Conservation (phyloP, 1,140 invertebrate genomes). For the Cydia strobilella region DNA sequence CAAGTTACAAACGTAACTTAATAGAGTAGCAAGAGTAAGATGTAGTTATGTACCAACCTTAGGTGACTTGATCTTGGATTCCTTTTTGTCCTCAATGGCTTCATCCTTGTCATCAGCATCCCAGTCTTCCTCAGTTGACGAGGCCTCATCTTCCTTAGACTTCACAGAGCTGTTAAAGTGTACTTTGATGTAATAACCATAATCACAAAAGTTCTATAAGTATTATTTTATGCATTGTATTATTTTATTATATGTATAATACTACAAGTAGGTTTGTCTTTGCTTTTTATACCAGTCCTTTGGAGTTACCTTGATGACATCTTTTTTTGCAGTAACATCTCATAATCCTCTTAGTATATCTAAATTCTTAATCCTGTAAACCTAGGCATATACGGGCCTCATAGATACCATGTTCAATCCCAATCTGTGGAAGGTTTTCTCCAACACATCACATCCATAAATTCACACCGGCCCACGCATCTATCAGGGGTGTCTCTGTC, state of each 20-base stretch:
- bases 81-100: constrained; percentile 66
- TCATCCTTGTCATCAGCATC: constrained; percentile 75
- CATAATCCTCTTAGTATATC: not conserved
- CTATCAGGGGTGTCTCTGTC: not conserved
- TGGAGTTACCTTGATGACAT: constrained; percentile 9
- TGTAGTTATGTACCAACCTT: constrained; percentile 49
- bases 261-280: not conserved
- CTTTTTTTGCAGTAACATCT: not conserved
- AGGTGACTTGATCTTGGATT: constrained; percentile 68
- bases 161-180: constrained; percentile 64
- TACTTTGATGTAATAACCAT: not conserved
- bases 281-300: not conserved
- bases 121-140: constrained; percentile 78
- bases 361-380: not conserved
- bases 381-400: not conserved
- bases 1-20: not conserved
- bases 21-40: not conserved
- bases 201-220: not conserved
- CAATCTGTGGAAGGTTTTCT: constrained; percentile 13
- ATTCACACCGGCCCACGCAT: constrained; percentile 1
- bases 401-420: not conserved
- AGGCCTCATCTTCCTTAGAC: constrained; percentile 72
- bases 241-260: not conserved
- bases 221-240: not conserved
- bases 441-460: not conserved